Evolutionary conservation across 2,888 invertebrate genomes (phyloP), one percentile per base, ranked within the genome.

Genomic region (Phymatocera aterrima): DNA sequence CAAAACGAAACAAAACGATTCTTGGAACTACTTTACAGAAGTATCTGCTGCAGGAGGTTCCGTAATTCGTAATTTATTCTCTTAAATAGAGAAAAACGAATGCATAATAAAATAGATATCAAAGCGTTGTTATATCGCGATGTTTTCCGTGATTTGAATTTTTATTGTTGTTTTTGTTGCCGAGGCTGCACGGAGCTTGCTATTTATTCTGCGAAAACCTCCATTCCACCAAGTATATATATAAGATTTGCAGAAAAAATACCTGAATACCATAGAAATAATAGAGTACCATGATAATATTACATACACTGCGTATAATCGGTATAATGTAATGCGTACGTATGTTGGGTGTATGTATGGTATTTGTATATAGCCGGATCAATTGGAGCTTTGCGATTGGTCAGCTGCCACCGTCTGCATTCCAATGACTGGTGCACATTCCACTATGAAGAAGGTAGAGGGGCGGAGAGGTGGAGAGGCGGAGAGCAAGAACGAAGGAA

Each of bases 351-450:
- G 4, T 15, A 61, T 2, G 31, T 31, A 34, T 64, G 8, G n/a
- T 64, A 3, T 64, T 8, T 10, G 8, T 37, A 34, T 18, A n/a
- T 34, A 64, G 64, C 37, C 18, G 43, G 68, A 68, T 64, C 34
- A 54, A 51, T 72, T 34, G 72, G 51, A 54, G 72, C 54, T 12
- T 72, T 31, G 51, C 21, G 48, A 72, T 72, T 72, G 72, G 72
- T 51, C 31, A n/a, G 72, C 51, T 28, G 34, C 51, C 37, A 72
- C 72, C 72, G 72, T 72, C 72, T 72, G 75, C 75, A 75, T 75
- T 75, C 75, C 75, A 28, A 57, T 75, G 75, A 75, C 57, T 54
- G 75, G 75, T 60, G 75, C 60, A 75, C 75, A 75, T 75, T 75
- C 75, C 60, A 57, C n/a, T 6, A n/a, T n/a, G n/a, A 46, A 46